Conservation (phyloP, 1,140 invertebrate genomes). For the Drosophila baimaii region DNA sequence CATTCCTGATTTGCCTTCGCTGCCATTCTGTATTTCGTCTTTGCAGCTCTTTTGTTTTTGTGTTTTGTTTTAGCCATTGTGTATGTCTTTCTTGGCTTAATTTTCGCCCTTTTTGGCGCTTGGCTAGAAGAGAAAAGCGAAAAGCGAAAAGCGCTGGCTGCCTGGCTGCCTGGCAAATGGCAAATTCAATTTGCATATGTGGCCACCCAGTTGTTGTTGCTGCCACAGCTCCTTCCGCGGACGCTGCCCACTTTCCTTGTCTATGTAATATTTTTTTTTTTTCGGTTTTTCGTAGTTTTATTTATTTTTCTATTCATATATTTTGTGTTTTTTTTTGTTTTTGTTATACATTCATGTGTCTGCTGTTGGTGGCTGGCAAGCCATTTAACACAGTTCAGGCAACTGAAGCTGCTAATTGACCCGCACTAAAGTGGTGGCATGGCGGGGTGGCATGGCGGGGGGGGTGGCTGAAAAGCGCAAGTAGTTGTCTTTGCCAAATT, state of each 20-base stretch:
- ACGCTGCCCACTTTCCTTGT: conserved; percentile 34
- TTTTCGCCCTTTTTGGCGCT: conserved; percentile 62
- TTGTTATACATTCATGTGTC: conserved; percentile 13
- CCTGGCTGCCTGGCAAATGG: conserved; percentile 43
- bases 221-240: conserved; percentile 2
- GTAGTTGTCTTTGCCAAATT: conserved; percentile 53
- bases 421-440: conserved; percentile 8
- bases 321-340: conserved; percentile 8
- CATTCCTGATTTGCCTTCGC: neutral
- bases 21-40: conserved; percentile 36
- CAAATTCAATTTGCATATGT: conserved; percentile 81
- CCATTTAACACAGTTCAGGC: conserved; percentile 70
- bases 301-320: no score
- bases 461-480: conserved; percentile 13
- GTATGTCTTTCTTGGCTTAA: conserved; percentile 69
- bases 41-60: conserved; percentile 19
- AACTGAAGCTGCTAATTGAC: conserved; percentile 75
- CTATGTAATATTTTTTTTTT: conserved; percentile 21
- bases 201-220: conserved; percentile 37
- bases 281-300: neutral
- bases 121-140: conserved; percentile 65
- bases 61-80: conserved; percentile 28
- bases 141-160: conserved; percentile 43
- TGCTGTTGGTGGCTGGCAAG: conserved; percentile 13
- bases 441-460: neutral